Conservation (phyloP, 2,797 vertebrate species). For the Eidolon dupreanum region DNA sequence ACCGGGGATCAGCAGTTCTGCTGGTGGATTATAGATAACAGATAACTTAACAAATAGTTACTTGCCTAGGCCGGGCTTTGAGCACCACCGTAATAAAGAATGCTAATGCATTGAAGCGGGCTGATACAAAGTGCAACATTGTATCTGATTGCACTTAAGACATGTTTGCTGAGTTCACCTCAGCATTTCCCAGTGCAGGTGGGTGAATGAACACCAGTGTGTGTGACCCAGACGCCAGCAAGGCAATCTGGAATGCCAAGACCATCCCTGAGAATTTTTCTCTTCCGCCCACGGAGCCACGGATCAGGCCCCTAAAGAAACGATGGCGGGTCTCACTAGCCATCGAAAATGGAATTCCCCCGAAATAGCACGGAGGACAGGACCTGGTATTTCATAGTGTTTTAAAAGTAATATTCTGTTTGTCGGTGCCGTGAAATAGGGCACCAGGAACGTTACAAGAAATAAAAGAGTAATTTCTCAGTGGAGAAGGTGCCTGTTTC, state of each 20-base stretch:
- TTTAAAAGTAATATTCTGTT: conserved; percentile 83
- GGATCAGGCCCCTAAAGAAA: conserved; percentile 47
- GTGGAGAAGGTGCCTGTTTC: conserved; percentile 71
- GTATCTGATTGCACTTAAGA: neutral
- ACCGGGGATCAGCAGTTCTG: neutral
- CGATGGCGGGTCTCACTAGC: conserved; percentile 55
- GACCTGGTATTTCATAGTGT: conserved; percentile 81
- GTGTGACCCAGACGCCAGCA: neutral
- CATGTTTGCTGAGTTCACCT: neutral
- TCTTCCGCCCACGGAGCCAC: neutral
- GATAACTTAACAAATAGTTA: neutral
- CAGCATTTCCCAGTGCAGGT: neutral
- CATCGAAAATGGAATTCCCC: conserved; percentile 80
- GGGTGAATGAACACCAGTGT: neutral
- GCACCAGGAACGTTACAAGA: conserved; percentile 65
- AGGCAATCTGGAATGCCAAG: neutral
- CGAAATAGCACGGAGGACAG: conserved; percentile 74
- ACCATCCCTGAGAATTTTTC: neutral
- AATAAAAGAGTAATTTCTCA: conserved; percentile 82
- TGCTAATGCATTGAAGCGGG: neutral
- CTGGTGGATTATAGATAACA: neutral
- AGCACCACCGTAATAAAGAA: neutral
- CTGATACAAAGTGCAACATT: accelerated
- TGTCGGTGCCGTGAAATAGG: conserved; percentile 79
- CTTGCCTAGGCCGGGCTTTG: neutral